phyloP scores from a whole-genome alignment of 2,113 vertebrate genomes.

The Mastomys natalensis region DNA sequence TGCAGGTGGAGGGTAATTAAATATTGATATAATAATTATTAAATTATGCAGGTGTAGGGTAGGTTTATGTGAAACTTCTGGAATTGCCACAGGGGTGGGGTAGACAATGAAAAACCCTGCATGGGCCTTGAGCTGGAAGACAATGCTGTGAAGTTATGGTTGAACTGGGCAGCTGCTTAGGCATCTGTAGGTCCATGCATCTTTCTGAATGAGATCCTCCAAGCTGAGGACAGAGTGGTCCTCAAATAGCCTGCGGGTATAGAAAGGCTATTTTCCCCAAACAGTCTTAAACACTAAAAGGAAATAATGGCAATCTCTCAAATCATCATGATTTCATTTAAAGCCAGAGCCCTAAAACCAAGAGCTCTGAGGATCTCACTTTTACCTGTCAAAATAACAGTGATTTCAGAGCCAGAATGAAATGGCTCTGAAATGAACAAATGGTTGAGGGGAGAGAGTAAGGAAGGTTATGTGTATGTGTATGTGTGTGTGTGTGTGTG shows the following conservation, averaged over 20 bases:
- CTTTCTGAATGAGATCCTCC: constrained; percentile 31
- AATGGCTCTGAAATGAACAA: constrained; percentile 23
- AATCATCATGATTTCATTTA: constrained; percentile 16
- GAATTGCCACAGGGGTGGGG: constrained; percentile 75
- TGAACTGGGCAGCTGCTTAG: constrained; percentile 74
- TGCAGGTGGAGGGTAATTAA: constrained; percentile 85
- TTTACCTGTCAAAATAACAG: not conserved
- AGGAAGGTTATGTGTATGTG: not conserved
- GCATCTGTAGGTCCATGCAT: not conserved
- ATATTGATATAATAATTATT: constrained; percentile 86
- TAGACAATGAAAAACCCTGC: constrained; percentile 83
- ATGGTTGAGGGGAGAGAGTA: not conserved
- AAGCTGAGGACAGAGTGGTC: constrained; percentile 42
- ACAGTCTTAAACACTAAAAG: not conserved
- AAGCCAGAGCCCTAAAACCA: constrained; percentile 29
- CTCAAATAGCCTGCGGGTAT: not conserved
- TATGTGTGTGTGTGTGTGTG: not conserved
- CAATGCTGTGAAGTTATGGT: constrained; percentile 70
- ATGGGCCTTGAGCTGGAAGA: constrained; percentile 73
- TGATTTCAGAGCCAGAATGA: not conserved
- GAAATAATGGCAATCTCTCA: not conserved
- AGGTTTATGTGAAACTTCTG: constrained; percentile 84
- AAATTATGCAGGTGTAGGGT: constrained; percentile 84
- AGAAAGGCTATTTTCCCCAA: not conserved
- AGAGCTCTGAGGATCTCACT: not conserved